Percentiles rank a stretch among this genome's conserved stretches.
Evolutionary conservation across 2,113 vertebrate species (phyloP).

Genomic region (Melanerpes formicivorus): DNA sequence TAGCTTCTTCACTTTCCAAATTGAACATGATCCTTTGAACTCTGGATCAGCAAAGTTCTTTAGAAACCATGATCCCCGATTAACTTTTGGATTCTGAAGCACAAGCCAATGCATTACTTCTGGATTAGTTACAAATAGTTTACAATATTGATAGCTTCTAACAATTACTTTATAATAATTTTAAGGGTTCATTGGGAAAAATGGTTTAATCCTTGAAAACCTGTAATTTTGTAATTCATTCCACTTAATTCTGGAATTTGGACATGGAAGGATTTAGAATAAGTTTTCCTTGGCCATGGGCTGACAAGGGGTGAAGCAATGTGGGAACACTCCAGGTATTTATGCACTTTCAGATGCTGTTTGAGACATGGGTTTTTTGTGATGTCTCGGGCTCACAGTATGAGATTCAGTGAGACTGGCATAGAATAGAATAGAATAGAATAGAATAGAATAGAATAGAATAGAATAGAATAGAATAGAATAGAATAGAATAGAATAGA

Average conservation of each 20-base stretch:
- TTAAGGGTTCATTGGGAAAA: background rate
- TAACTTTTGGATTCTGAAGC: background rate
- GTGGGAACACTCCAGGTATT: background rate
- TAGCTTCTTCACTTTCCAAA: background rate
- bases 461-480: too few species aligned
- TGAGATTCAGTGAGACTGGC: background rate
- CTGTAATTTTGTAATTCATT: background rate
- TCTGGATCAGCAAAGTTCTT: background rate
- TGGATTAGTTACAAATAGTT: background rate
- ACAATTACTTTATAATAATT: background rate
- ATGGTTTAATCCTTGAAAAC: background rate
- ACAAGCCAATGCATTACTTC: background rate
- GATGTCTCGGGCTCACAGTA: background rate
- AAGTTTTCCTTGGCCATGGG: background rate
- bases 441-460: too few species aligned
- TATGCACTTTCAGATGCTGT: background rate
- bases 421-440: too few species aligned
- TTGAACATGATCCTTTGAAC: background rate
- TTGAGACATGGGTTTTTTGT: background rate
- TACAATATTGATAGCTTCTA: background rate
- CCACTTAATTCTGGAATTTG: background rate
- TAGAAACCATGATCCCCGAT: background rate
- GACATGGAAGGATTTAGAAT: background rate
- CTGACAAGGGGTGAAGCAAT: background rate
- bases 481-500: too few species aligned